Evolutionary conservation across 2,888 invertebrate species (phyloP).

Genomic region (Myathropa florea): DNA sequence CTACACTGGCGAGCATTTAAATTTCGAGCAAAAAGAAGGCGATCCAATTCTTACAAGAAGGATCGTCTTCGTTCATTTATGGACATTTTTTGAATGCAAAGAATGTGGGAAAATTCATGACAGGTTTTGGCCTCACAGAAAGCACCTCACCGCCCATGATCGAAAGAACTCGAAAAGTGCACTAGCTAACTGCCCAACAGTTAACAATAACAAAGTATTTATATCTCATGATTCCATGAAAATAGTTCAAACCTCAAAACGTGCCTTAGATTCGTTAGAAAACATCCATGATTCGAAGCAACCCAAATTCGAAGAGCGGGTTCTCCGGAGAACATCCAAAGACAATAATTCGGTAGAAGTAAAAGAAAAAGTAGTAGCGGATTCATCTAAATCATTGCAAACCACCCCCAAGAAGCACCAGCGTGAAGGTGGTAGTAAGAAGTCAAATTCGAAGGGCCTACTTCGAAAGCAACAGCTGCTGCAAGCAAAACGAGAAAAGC

Average conservation of each 20-base stretch:
- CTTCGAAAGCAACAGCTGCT: constrained; percentile 51
- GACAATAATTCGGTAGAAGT: not conserved
- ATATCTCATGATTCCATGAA: constrained; percentile 1
- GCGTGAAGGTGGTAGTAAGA: constrained; percentile 30
- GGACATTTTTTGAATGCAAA: constrained; percentile 63
- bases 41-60: constrained; percentile 37
- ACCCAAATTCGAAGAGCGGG: constrained; percentile 1
- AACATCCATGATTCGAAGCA: constrained; percentile 10
- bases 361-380: not conserved
- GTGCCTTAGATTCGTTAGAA: constrained; percentile 36
- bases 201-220: constrained; percentile 40
- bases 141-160: constrained; percentile 56
- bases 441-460: constrained; percentile 43
- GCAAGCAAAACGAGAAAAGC: constrained; percentile 31
- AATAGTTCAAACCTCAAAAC: constrained; percentile 44
- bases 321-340: constrained; percentile 19
- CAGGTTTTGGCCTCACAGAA: constrained; percentile 54
- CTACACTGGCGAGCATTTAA: constrained; percentile 44
- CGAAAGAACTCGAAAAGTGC: constrained; percentile 7
- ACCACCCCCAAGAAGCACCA: constrained; percentile 1
- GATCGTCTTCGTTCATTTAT: constrained; percentile 52
- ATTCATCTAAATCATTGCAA: constrained; percentile 11
- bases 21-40: constrained; percentile 36
- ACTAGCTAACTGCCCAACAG: not conserved
- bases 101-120: constrained; percentile 61